These are phyloP conservation scores for Linepithema humile DNA, from an alignment of 1,140 invertebrate species.

Conservation along the genomic window DNA sequence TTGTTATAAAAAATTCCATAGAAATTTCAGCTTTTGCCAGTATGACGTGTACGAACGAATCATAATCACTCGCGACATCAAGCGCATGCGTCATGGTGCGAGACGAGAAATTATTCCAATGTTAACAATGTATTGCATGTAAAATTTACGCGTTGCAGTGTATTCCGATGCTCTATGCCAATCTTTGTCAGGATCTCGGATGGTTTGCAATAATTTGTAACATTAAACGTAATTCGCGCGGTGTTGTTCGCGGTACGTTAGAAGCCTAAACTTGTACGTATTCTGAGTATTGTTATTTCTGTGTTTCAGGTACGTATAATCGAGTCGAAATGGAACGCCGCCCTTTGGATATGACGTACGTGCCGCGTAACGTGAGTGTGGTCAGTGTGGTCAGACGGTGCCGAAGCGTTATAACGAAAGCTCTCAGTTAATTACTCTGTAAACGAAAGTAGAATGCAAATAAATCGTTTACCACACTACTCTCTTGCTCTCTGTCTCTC, in stretches of 20 bases:
- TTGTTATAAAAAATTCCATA: conserved; percentile 30
- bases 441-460: conserved; percentile 70
- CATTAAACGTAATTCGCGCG: background rate
- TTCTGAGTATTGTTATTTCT: conserved; percentile 38
- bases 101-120: conserved; percentile 17
- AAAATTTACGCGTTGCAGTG: background rate
- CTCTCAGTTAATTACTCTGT: conserved; percentile 66
- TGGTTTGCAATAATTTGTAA: conserved; percentile 2
- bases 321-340: background rate
- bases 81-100: background rate
- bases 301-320: conserved; percentile 70
- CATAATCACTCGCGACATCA: conserved; percentile 25
- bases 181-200: background rate
- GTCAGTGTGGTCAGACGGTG: conserved; percentile 62
- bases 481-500: conserved; percentile 49
- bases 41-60: background rate
- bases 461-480: conserved; percentile 65
- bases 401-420: conserved; percentile 61
- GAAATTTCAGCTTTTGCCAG: background rate
- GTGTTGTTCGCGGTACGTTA: background rate
- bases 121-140: background rate
- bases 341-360: background rate
- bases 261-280: background rate
- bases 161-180: background rate
- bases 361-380: conserved; percentile 53